Conservation (phyloP, 2,113 vertebrate genomes). For the Corythornis madagascariensis region DNA sequence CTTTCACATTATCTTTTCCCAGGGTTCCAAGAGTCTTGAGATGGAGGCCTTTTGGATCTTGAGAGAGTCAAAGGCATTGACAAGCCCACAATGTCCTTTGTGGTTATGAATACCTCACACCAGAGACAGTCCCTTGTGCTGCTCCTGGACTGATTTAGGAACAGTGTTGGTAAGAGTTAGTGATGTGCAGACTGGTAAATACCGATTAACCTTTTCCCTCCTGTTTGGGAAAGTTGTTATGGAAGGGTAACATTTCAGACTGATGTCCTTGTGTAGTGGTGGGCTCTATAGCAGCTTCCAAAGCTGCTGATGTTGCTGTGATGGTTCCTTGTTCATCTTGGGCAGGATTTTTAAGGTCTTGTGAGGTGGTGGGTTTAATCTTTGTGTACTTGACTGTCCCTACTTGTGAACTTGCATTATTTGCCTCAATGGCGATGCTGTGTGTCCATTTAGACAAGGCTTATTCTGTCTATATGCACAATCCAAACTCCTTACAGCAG, state of each 20-base stretch:
- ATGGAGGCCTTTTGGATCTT: background rate
- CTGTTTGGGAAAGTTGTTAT: background rate
- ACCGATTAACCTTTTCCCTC: background rate
- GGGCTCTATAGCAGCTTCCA: background rate
- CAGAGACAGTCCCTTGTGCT: background rate
- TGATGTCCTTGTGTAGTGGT: background rate
- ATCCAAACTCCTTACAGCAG: background rate
- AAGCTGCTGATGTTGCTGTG: background rate
- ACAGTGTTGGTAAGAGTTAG: background rate
- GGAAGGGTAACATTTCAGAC: background rate
- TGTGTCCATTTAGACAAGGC: background rate
- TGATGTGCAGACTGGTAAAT: background rate
- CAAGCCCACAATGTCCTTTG: background rate
- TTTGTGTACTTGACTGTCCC: background rate
- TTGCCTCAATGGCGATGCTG: background rate
- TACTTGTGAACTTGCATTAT: too few species aligned
- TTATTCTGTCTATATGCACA: background rate
- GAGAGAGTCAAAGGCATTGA: background rate
- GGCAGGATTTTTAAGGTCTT: background rate
- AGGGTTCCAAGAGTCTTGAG: background rate
- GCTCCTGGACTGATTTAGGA: background rate
- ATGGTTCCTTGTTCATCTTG: background rate
- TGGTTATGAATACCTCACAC: background rate
- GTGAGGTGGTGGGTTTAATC: background rate
- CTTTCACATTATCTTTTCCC: background rate